These are phyloP conservation scores for Tachina grossa DNA, from an alignment of 2,888 invertebrate genomes.

Conservation along the genomic window DNA sequence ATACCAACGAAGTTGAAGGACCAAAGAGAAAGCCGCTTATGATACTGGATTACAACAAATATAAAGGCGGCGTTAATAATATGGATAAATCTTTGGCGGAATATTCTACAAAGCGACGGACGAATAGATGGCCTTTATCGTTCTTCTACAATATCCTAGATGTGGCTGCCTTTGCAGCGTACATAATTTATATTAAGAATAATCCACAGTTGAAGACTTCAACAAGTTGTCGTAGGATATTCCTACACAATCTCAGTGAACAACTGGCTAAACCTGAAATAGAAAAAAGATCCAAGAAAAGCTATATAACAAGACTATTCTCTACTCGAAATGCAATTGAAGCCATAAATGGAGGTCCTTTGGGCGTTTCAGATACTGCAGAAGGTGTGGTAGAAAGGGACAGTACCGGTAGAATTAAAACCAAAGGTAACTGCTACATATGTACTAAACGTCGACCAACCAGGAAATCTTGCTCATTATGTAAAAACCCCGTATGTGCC, in stretches of 20 bases:
- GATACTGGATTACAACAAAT: not conserved
- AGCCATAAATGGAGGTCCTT: not conserved
- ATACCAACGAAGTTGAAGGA: not conserved
- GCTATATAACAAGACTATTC: not conserved
- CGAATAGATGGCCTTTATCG: not conserved
- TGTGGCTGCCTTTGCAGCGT: not conserved
- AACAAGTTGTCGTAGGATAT: not conserved
- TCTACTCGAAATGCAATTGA: not conserved
- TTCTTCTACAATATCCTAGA: not conserved
- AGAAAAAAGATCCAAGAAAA: not conserved
- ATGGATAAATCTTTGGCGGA: not conserved
- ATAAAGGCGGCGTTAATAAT: constrained; percentile 1
- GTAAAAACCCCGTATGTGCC: not conserved
- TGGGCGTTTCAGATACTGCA: not conserved
- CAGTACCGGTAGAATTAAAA: constrained; percentile 4
- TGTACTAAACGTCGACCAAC: constrained; percentile 8
- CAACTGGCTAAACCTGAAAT: not conserved
- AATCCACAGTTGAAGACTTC: not conserved
- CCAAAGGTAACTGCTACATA: not conserved
- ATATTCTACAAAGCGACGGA: not conserved
- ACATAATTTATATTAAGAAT: not conserved
- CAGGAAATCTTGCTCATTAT: not conserved
- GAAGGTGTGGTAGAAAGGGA: not conserved
- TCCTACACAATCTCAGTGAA: not conserved
- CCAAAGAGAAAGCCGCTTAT: not conserved